Percentiles rank a stretch among this genome's conserved stretches.
phyloP scores from a whole-genome alignment of 2,888 invertebrate genomes.

The Platycheirus rosarum region DNA sequence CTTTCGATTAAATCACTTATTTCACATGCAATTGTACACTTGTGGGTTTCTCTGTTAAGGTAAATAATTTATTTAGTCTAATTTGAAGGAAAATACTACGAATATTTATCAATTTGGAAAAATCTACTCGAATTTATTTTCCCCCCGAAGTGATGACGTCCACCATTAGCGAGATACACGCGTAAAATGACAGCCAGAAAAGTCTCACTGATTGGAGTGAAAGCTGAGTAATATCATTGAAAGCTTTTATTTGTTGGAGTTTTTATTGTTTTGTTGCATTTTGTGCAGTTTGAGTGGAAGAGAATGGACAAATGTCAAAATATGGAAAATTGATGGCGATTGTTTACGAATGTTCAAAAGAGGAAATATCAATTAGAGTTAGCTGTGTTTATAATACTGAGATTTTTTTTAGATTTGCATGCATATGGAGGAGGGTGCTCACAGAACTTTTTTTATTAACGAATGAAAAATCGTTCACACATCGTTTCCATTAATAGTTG shows the following conservation, averaged over 20 bases:
- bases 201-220: constrained; percentile 24
- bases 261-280: constrained; percentile 19
- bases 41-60: constrained; percentile 1
- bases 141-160: constrained; percentile 66
- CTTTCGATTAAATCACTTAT: constrained; percentile 36
- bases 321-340: background rate
- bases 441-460: too few species aligned
- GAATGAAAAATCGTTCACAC: too few species aligned
- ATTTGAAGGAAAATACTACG: constrained; percentile 36
- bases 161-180: constrained; percentile 65
- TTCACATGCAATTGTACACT: constrained; percentile 41
- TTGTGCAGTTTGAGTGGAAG: background rate
- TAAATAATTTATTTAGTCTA: background rate
- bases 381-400: too few species aligned
- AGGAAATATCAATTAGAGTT: background rate
- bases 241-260: constrained; percentile 6
- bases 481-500: too few species aligned
- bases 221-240: constrained; percentile 21
- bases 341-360: background rate
- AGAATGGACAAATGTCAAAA: background rate
- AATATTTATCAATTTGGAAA: constrained; percentile 31
- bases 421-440: too few species aligned
- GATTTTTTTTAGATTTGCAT: too few species aligned
- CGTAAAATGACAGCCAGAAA: constrained; percentile 60
- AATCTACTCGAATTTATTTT: constrained; percentile 38